These are phyloP conservation scores for Drosophila arizonae DNA, from an alignment of 1,140 invertebrate species.

Conservation along the genomic window DNA sequence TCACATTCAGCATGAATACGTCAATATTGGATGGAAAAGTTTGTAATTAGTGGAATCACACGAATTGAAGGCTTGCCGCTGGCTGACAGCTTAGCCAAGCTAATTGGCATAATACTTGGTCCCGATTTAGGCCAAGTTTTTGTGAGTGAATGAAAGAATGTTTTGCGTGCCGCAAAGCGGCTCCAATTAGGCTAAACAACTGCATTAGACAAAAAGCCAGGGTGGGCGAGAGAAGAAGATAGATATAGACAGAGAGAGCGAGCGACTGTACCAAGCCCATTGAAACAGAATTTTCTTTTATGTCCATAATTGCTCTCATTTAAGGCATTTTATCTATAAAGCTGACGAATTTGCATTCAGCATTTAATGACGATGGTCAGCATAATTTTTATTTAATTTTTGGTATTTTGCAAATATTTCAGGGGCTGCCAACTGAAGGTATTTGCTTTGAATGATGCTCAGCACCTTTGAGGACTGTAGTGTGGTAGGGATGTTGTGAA, in stretches of 20 bases:
- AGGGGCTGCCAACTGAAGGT: not conserved
- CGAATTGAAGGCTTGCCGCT: slow-evolving; percentile 3
- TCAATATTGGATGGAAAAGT: not conserved
- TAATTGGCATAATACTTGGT: slow-evolving; percentile 57
- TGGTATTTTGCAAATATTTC: not conserved
- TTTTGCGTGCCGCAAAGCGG: slow-evolving; percentile 56
- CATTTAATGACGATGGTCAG: slow-evolving; percentile 5
- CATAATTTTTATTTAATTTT: slow-evolving; percentile 16
- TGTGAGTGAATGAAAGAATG: slow-evolving; percentile 49
- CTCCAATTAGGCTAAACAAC: slow-evolving; percentile 38
- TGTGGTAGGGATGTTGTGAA: too few relatives aligned
- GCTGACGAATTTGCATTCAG: slow-evolving; percentile 12
- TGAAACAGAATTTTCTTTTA: slow-evolving; percentile 29
- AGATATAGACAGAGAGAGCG: not conserved
- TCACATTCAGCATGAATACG: not conserved
- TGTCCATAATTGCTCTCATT: slow-evolving; percentile 23
- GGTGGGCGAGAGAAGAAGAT: too few relatives aligned
- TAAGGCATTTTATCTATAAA: slow-evolving; percentile 11
- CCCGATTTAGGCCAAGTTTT: not conserved
- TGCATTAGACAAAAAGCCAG: slow-evolving; percentile 5
- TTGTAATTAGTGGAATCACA: slow-evolving; percentile 1
- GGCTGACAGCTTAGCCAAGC: slow-evolving; percentile 23
- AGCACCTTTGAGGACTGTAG: too few relatives aligned
- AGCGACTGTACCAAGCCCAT: slow-evolving; percentile 3
- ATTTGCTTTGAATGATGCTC: too few relatives aligned